These are phyloP conservation scores for Lagopus muta DNA, from an alignment of 2,113 vertebrate species.

Conservation along the genomic window DNA sequence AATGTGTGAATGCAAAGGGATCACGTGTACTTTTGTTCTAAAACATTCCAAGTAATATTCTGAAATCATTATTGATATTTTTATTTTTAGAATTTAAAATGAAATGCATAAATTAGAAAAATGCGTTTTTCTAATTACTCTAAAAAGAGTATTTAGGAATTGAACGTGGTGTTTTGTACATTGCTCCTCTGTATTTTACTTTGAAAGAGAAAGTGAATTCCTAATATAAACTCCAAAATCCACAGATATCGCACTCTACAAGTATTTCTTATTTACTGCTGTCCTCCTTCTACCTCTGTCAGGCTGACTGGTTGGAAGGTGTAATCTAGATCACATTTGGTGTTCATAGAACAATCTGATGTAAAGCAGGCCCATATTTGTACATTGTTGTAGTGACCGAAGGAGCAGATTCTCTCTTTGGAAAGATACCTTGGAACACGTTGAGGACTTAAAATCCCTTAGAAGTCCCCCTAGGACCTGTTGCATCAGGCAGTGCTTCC, in stretches of 20 bases:
- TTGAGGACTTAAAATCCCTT: not conserved
- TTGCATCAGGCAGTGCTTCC: not conserved
- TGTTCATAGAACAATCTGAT: not conserved
- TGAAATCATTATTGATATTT: too few relatives aligned
- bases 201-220: not conserved
- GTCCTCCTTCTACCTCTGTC: not conserved
- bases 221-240: not conserved
- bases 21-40: not conserved
- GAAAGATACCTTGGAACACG: not conserved
- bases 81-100: not conserved
- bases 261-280: not conserved
- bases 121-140: too few relatives aligned
- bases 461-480: not conserved
- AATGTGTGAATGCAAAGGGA: not conserved
- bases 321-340: not conserved
- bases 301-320: not conserved
- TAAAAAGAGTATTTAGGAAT: not conserved
- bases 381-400: not conserved
- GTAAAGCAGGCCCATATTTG: not conserved
- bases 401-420: not conserved
- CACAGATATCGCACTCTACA: not conserved
- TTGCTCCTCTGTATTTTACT: not conserved
- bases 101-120: rapidly evolving
- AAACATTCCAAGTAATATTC: not conserved
- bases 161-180: not conserved